Evolutionary conservation across 2,888 invertebrate genomes (phyloP).

Genomic region (Drosophila trichaetosa): DNA sequence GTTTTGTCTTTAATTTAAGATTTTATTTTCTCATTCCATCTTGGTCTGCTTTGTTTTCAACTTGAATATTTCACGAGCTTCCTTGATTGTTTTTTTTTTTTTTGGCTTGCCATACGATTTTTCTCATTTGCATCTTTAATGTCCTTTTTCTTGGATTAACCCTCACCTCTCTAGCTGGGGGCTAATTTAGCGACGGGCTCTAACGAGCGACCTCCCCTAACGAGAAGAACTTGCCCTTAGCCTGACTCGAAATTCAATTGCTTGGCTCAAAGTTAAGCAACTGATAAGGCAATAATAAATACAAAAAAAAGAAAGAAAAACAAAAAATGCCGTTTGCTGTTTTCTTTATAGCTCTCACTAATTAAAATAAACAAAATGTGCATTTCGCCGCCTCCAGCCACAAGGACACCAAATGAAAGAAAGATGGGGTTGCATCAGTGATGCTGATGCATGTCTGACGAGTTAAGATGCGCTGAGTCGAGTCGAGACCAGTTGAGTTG

Average conservation of each 20-base stretch:
- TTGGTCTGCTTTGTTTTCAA: not conserved
- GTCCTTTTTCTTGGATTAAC: conserved; percentile 15
- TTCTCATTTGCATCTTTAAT: conserved; percentile 61
- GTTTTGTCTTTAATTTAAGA: not conserved
- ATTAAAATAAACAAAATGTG: conserved; percentile 77
- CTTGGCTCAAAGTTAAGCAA: conserved; percentile 36
- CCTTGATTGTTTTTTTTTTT: conserved; percentile 18
- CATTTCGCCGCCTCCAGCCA: conserved; percentile 48
- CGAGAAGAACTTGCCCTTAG: conserved; percentile 25
- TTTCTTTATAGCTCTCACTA: conserved; percentile 56
- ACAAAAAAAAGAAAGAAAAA: conserved; percentile 9
- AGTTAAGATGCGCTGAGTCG: conserved; percentile 55
- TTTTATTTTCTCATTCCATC: not conserved
- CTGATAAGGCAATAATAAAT: conserved; percentile 19
- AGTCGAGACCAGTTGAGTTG: conserved; percentile 21
- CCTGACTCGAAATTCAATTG: conserved; percentile 39
- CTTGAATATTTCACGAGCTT: conserved; percentile 25
- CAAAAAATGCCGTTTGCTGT: conserved; percentile 34
- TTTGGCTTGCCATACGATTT: conserved; percentile 28
- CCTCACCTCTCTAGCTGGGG: conserved; percentile 21
- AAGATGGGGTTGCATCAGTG: conserved; percentile 38
- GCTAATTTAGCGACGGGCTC: conserved; percentile 34
- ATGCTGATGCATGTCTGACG: conserved; percentile 74
- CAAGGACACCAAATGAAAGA: not conserved
- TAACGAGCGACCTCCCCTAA: conserved; percentile 18